Conservation (phyloP, 2,888 invertebrate species). For the Hipparchia semele region DNA sequence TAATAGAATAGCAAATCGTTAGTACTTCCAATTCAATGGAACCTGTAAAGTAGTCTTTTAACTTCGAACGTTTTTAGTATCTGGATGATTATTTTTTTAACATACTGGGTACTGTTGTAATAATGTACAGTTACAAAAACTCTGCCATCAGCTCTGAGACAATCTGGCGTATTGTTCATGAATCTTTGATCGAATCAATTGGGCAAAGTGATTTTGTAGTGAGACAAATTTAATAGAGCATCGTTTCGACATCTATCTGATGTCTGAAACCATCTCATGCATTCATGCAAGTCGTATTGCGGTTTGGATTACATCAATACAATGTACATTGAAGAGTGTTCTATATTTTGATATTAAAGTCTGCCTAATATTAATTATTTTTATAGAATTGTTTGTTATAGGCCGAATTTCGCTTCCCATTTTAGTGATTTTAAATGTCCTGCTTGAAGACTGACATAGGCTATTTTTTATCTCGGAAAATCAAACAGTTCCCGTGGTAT, state of each 20-base stretch:
- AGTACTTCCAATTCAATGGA: too few relatives aligned
- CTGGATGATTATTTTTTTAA: too few relatives aligned
- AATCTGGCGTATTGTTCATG: constrained; percentile 25
- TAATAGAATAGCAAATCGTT: too few relatives aligned
- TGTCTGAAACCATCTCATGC: constrained; percentile 47
- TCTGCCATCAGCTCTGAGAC: neutral
- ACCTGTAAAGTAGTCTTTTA: too few relatives aligned
- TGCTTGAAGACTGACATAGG: too few relatives aligned
- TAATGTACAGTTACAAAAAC: neutral
- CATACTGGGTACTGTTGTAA: too few relatives aligned
- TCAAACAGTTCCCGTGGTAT: too few relatives aligned
- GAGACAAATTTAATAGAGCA: constrained; percentile 59
- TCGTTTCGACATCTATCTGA: constrained; percentile 56
- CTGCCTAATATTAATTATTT: neutral
- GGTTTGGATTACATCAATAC: constrained; percentile 50
- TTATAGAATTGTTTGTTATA: too few relatives aligned
- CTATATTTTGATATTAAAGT: neutral
- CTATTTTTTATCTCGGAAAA: too few relatives aligned
- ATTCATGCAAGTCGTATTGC: constrained; percentile 51
- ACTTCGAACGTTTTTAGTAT: too few relatives aligned
- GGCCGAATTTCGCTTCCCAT: too few relatives aligned
- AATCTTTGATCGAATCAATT: constrained; percentile 46
- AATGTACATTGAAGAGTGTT: neutral
- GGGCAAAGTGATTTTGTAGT: constrained; percentile 54
- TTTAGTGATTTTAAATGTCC: too few relatives aligned